These are phyloP conservation scores for Cheiracanthium punctorium DNA, from an alignment of 2,888 invertebrate genomes.

Conservation along the genomic window DNA sequence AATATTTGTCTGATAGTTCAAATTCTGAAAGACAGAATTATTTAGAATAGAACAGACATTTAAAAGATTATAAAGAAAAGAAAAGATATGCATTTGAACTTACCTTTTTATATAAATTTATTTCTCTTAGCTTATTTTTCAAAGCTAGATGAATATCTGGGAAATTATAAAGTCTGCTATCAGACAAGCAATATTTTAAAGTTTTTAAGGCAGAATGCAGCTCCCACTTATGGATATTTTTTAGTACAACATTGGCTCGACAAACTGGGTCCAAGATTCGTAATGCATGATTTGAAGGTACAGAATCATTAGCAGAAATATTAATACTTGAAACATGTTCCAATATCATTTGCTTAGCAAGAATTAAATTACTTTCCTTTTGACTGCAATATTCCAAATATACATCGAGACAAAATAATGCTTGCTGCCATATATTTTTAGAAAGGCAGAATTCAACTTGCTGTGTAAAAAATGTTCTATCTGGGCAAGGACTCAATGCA, in stretches of 20 bases:
- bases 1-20: too few species aligned
- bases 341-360: conserved; percentile 42
- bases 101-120: conserved; percentile 57
- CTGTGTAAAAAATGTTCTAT: conserved; percentile 21
- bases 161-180: conserved; percentile 10
- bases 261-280: conserved; percentile 35
- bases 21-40: too few species aligned
- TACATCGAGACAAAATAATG: conserved; percentile 44
- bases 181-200: conserved; percentile 57
- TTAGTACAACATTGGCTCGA: conserved; percentile 44
- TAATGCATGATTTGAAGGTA: conserved; percentile 46
- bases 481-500: conserved; percentile 43
- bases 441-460: conserved; percentile 40
- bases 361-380: conserved; percentile 9
- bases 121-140: conserved; percentile 40
- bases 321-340: conserved; percentile 34
- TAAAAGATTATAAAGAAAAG: too few species aligned
- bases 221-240: conserved; percentile 55
- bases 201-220: conserved; percentile 37
- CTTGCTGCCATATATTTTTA: conserved; percentile 38
- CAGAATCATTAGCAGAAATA: neutral
- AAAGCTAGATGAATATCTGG: conserved; percentile 25
- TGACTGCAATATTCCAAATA: conserved; percentile 31
- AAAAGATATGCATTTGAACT: neutral
- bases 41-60: too few species aligned